Evolutionary conservation across 1,140 invertebrate species (phyloP).

Genomic region (Anastatus disparis): DNA sequence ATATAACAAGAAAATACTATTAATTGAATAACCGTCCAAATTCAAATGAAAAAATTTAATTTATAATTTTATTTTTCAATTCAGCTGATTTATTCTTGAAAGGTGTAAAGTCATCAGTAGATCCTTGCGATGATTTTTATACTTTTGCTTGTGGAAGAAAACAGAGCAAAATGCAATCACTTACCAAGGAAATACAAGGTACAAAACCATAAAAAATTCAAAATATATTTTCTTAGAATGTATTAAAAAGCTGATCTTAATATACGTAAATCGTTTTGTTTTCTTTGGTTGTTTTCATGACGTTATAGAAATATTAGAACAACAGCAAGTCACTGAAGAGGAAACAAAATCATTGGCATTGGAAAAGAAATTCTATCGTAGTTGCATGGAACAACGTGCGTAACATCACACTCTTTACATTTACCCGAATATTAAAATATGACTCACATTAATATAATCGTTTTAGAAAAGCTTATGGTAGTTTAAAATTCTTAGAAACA

Average conservation of each 20-base stretch:
- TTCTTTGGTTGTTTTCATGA: not conserved
- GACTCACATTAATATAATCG: too few relatives aligned
- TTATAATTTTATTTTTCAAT: not conserved
- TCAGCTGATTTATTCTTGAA: slow-evolving; percentile 32
- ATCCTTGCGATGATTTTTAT: slow-evolving; percentile 32
- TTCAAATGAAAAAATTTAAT: too few relatives aligned
- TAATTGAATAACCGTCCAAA: too few relatives aligned
- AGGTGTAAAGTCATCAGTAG: slow-evolving; percentile 20
- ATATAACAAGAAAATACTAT: too few relatives aligned
- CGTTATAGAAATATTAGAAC: slow-evolving; percentile 30
- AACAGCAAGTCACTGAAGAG: not conserved
- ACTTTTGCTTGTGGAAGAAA: slow-evolving; percentile 7
- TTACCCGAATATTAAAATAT: too few relatives aligned
- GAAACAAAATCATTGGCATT: slow-evolving; percentile 24
- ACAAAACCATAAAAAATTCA: not conserved
- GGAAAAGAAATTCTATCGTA: slow-evolving; percentile 36
- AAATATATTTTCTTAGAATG: not conserved
- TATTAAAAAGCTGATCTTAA: not conserved
- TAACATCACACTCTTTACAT: slow-evolving; percentile 7
- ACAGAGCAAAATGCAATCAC: not conserved
- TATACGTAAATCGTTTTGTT: not conserved
- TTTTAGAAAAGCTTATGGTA: too few relatives aligned
- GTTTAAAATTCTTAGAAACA: not conserved
- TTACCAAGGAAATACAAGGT: slow-evolving; percentile 30
- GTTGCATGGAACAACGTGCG: slow-evolving; percentile 39